Percentiles rank a stretch among this genome's conserved stretches.
phyloP scores from a whole-genome alignment of 2,113 vertebrate genomes.

The Petroica traversi region DNA sequence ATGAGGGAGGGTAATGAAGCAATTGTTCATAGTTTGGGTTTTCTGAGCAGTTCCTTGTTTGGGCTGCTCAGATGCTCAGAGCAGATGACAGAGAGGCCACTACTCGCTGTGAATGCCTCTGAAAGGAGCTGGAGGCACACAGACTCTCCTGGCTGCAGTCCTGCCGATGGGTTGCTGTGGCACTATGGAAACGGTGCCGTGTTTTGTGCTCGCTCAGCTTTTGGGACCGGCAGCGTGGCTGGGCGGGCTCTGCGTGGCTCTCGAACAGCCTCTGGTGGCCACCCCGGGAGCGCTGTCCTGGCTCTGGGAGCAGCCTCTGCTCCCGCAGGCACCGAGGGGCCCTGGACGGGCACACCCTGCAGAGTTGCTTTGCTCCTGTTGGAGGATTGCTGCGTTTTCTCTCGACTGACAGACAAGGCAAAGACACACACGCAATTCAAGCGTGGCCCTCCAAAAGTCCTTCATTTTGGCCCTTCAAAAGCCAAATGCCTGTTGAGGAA shows the following conservation, averaged over 20 bases:
- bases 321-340: not conserved
- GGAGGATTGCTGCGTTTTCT: not conserved
- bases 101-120: not conserved
- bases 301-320: not conserved
- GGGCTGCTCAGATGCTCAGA: not conserved
- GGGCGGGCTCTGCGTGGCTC: not conserved
- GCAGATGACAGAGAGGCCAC: not conserved
- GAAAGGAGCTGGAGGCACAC: not conserved
- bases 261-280: slow-evolving; percentile 47
- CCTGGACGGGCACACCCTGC: not conserved
- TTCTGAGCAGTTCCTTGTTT: not conserved
- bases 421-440: not conserved
- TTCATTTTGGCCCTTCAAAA: not conserved
- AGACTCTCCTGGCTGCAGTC: not conserved
- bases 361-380: not conserved
- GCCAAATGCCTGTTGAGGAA: not conserved
- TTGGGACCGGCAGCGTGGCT: not conserved
- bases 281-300: not conserved
- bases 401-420: not conserved
- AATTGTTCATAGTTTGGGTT: not conserved
- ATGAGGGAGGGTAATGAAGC: not conserved
- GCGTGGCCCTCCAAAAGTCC: not conserved
- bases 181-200: not conserved
- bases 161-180: not conserved
- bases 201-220: not conserved